Conservation (phyloP, 2,797 vertebrate species). For the Thaleichthys pacificus region DNA sequence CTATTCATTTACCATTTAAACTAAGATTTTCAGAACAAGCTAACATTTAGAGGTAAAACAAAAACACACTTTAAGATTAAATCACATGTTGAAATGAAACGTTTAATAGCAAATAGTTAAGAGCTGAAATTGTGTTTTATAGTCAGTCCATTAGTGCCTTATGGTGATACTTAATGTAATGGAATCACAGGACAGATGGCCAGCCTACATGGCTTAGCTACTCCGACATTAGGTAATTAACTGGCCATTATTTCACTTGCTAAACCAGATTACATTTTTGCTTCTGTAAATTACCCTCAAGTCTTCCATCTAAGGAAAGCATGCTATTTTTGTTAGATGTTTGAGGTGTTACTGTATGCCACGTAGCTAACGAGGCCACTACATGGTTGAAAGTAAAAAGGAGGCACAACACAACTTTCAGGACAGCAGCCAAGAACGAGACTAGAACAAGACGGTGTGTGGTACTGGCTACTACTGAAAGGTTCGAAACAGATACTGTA, state of each 20-base stretch:
- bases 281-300: background rate
- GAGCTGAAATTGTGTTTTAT: background rate
- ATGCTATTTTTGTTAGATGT: too few species aligned
- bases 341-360: too few species aligned
- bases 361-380: too few species aligned
- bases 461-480: too few species aligned
- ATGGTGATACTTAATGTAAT: constrained; percentile 23
- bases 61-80: background rate
- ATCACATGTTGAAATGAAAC: background rate
- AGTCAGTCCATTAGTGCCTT: constrained; percentile 4
- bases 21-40: background rate
- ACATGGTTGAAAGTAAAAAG: too few species aligned
- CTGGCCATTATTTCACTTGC: constrained; percentile 27
- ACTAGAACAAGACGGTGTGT: too few species aligned
- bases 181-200: constrained; percentile 58
- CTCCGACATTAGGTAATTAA: constrained; percentile 26
- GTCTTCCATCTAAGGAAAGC: background rate
- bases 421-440: too few species aligned
- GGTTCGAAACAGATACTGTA: too few species aligned
- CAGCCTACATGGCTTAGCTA: constrained; percentile 37
- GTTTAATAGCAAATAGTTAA: background rate
- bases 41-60: background rate
- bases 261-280: background rate
- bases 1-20: background rate
- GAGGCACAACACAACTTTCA: too few species aligned